Conservation (phyloP, 2,113 vertebrate species). For the Syngnathus floridae region DNA sequence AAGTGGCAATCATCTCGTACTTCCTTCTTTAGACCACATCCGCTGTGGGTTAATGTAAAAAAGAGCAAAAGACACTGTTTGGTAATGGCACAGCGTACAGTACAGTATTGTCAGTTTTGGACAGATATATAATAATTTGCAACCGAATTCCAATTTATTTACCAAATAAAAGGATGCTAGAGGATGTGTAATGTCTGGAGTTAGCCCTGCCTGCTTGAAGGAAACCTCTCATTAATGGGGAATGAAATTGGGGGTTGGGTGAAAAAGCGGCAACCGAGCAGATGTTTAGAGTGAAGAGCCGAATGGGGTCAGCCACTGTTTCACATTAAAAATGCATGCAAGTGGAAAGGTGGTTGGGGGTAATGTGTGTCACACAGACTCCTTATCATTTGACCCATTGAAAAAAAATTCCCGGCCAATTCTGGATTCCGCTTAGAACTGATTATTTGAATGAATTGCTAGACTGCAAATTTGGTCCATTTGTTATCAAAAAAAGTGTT, state of each 20-base stretch:
- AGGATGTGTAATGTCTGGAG: slow-evolving; percentile 20
- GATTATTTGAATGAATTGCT: not conserved
- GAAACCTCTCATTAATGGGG: slow-evolving; percentile 50
- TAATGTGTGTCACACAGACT: slow-evolving; percentile 3
- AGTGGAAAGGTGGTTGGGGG: slow-evolving; percentile 3
- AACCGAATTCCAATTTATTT: not conserved
- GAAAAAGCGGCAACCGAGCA: slow-evolving; percentile 24
- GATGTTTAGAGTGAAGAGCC: slow-evolving; percentile 34
- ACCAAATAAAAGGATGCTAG: slow-evolving; percentile 5
- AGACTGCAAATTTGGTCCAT: not conserved
- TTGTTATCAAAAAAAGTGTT: not conserved
- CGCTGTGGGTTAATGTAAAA: slow-evolving; percentile 15
- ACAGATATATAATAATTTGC: not conserved
- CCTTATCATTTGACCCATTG: slow-evolving; percentile 15
- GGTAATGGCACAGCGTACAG: not conserved
- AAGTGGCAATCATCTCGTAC: slow-evolving; percentile 6
- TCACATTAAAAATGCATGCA: slow-evolving; percentile 47
- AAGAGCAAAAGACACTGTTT: slow-evolving; percentile 1
- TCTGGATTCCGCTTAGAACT: not conserved
- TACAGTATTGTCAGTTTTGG: not conserved
- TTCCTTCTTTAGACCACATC: slow-evolving; percentile 64
- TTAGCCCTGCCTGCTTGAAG: slow-evolving; percentile 2
- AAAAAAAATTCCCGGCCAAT: too few relatives aligned
- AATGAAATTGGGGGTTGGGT: slow-evolving; percentile 47
- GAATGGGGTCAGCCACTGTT: slow-evolving; percentile 27